A percentile compares a stretch with the other conserved stretches of the same genome.
Conservation (phyloP, 2,888 invertebrate species). For the Toxonevra muliebris region DNA sequence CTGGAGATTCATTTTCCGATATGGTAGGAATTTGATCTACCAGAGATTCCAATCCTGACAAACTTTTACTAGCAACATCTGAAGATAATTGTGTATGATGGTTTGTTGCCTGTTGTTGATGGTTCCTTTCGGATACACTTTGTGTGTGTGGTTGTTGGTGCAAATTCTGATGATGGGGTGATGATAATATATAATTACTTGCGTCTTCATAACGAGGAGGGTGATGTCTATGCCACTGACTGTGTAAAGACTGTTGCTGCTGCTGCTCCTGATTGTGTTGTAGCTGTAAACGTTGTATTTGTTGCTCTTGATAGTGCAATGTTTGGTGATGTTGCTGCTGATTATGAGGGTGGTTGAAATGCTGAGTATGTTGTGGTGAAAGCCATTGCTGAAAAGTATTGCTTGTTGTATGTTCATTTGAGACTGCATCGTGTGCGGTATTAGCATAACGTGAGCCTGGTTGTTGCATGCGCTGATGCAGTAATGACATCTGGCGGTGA, state of each 20-base stretch:
- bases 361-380: slow-evolving; percentile 34
- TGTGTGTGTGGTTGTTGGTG: slow-evolving; percentile 30
- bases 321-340: slow-evolving; percentile 40
- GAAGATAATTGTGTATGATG: slow-evolving; percentile 38
- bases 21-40: slow-evolving; percentile 93
- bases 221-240: slow-evolving; percentile 42
- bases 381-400: slow-evolving; percentile 39
- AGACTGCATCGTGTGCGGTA: slow-evolving; percentile 27
- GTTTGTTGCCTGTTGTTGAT: slow-evolving; percentile 27
- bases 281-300: slow-evolving; percentile 35
- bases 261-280: slow-evolving; percentile 28
- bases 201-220: slow-evolving; percentile 71
- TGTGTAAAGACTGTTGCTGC: slow-evolving; percentile 12
- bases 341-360: slow-evolving; percentile 57
- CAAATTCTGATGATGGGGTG: slow-evolving; percentile 28
- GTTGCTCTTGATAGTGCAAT: slow-evolving; percentile 35
- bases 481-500: slow-evolving; percentile 20
- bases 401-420: slow-evolving; percentile 36
- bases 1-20: slow-evolving; percentile 73
- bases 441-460: slow-evolving; percentile 39
- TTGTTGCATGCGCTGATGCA: slow-evolving; percentile 35
- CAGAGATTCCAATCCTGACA: slow-evolving; percentile 86
- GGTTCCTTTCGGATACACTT: slow-evolving; percentile 21
- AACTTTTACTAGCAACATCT: slow-evolving; percentile 85
- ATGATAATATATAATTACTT: slow-evolving; percentile 72